phyloP scores from a whole-genome alignment of 2,113 vertebrate genomes.

The Urocitellus parryii region DNA sequence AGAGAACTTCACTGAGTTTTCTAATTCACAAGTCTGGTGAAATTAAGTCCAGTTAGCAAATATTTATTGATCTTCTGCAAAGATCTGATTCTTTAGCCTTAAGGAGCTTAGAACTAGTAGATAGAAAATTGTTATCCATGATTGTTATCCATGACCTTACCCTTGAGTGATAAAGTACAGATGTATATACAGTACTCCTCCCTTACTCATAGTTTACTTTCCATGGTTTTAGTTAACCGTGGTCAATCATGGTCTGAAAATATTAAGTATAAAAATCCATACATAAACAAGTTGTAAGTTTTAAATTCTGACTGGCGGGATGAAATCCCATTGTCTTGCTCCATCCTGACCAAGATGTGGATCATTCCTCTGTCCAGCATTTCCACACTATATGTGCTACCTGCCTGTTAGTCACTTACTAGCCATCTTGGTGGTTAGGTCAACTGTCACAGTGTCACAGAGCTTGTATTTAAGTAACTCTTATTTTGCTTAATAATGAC shows the following conservation, averaged over 20 bases:
- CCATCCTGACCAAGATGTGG: not conserved
- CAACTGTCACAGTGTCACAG: not conserved
- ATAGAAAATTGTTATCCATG: not conserved
- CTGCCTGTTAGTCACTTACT: not conserved
- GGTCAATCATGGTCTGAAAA: not conserved
- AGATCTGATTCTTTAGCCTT: conserved; percentile 29
- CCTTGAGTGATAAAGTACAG: not conserved
- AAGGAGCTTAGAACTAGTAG: not conserved
- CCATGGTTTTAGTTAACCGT: not conserved
- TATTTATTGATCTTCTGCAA: conserved; percentile 32
- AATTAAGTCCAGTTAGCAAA: conserved; percentile 17
- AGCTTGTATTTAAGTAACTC: not conserved
- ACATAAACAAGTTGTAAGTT: not conserved
- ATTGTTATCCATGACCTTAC: not conserved
- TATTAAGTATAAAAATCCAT: not conserved
- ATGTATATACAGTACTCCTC: not conserved
- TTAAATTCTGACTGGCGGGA: not conserved
- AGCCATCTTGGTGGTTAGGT: not conserved
- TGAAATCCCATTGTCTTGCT: not conserved
- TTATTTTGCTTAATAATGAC: not conserved
- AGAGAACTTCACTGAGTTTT: not conserved
- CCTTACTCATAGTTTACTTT: not conserved
- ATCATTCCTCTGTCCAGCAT: not conserved
- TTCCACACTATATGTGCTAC: not conserved
- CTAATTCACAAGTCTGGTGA: conserved; percentile 5